phyloP scores from a whole-genome alignment of 2,797 vertebrate genomes.

The Pipistrellus pipistrellus region DNA sequence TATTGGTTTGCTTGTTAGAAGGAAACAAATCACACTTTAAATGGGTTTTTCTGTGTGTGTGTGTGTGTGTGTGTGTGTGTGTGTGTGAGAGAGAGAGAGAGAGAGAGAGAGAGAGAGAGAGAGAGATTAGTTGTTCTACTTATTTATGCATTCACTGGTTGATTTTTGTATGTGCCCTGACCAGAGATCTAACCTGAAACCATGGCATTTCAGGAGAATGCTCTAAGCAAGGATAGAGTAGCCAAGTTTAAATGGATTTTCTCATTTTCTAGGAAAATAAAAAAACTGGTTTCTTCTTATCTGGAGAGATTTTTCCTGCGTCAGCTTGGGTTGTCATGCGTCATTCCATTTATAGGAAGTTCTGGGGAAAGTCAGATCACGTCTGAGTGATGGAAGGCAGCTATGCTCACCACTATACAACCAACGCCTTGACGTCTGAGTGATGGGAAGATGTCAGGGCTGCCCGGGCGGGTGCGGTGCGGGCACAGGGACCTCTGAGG shows the following conservation, averaged over 20 bases:
- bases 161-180: too few species aligned
- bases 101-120: too few species aligned
- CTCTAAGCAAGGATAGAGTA: too few species aligned
- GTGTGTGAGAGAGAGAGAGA: too few species aligned
- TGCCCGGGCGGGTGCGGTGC: neutral
- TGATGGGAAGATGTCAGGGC: neutral
- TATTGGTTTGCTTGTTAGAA: neutral
- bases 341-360: neutral
- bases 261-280: neutral
- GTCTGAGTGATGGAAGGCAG: too few species aligned
- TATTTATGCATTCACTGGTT: too few species aligned
- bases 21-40: neutral
- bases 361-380: neutral
- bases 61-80: too few species aligned
- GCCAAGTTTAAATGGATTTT: neutral
- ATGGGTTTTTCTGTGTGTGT: neutral
- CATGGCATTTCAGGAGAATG: too few species aligned
- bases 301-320: neutral
- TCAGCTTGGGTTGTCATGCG: neutral
- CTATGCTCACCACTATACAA: too few species aligned
- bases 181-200: too few species aligned
- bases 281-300: neutral
- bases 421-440: too few species aligned
- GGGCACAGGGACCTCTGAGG: neutral
- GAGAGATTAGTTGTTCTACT: too few species aligned